Conservation (phyloP, 2,888 invertebrate genomes). For the Abrostola triplasia region DNA sequence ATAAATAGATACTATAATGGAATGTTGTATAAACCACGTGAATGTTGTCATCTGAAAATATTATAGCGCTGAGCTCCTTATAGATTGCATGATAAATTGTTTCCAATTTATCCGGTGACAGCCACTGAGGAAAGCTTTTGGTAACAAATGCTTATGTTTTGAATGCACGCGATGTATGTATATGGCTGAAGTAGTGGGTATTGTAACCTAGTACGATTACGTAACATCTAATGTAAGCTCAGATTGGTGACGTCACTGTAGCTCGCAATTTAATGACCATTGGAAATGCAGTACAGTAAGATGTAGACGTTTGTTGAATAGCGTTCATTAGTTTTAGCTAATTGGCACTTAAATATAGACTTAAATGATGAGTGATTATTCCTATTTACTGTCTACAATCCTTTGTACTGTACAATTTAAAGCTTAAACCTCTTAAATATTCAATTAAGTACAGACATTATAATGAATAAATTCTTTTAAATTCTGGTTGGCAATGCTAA, state of each 20-base stretch:
- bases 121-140: slow-evolving; percentile 82
- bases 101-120: slow-evolving; percentile 86
- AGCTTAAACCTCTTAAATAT: too few species aligned
- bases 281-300: slow-evolving; percentile 24
- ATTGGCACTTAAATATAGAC: not conserved
- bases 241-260: slow-evolving; percentile 23
- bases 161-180: slow-evolving; percentile 80
- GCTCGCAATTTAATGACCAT: slow-evolving; percentile 12
- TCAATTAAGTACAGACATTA: too few species aligned
- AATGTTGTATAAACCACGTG: slow-evolving; percentile 54
- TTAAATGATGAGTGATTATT: too few species aligned
- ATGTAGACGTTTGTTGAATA: not conserved
- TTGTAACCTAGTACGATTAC: slow-evolving; percentile 15
- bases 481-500: too few species aligned
- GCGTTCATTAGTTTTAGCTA: not conserved
- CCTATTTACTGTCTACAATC: too few species aligned
- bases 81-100: slow-evolving; percentile 84
- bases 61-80: slow-evolving; percentile 71
- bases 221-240: slow-evolving; percentile 26
- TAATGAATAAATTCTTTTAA: too few species aligned
- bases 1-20: slow-evolving; percentile 37
- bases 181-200: slow-evolving; percentile 43
- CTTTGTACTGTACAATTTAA: too few species aligned
- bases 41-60: slow-evolving; percentile 63
- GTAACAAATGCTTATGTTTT: slow-evolving; percentile 84